phyloP scores from a whole-genome alignment of 37 sponge, comb jelly and placozoan genomes.

The Bolinopsis microptera region DNA sequence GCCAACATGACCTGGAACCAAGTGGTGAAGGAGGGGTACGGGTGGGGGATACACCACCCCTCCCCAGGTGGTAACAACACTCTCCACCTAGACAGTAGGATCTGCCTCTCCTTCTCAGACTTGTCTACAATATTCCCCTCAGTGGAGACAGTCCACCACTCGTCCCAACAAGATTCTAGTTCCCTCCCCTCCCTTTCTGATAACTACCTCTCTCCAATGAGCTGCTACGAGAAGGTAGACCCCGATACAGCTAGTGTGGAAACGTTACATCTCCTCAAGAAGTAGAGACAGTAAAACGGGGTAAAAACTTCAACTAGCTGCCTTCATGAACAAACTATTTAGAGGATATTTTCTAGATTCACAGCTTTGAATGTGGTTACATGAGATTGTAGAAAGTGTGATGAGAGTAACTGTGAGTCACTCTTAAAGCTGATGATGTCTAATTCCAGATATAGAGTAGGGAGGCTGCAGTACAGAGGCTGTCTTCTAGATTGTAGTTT shows the following conservation, averaged over 20 bases:
- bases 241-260: neutral
- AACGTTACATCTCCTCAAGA: neutral
- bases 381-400: too few relatives aligned
- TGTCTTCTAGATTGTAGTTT: too few relatives aligned
- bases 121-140: constrained; percentile 18
- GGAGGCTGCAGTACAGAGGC: too few relatives aligned
- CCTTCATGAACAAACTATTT: too few relatives aligned
- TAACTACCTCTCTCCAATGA: neutral
- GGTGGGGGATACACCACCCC: neutral
- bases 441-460: too few relatives aligned
- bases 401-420: too few relatives aligned
- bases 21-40: constrained; percentile 10
- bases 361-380: too few relatives aligned
- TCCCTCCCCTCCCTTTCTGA: neutral
- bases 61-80: neutral
- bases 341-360: too few relatives aligned
- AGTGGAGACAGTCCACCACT: neutral
- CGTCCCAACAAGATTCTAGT: neutral
- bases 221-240: neutral
- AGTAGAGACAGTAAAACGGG: too few relatives aligned
- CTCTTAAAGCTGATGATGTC: too few relatives aligned
- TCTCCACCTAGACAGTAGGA: neutral
- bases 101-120: constrained; percentile 18
- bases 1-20: neutral
- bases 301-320: too few relatives aligned